These are phyloP conservation scores for Epinephelus malabaricus DNA, from an alignment of 2,797 vertebrate genomes.

Conservation along the genomic window DNA sequence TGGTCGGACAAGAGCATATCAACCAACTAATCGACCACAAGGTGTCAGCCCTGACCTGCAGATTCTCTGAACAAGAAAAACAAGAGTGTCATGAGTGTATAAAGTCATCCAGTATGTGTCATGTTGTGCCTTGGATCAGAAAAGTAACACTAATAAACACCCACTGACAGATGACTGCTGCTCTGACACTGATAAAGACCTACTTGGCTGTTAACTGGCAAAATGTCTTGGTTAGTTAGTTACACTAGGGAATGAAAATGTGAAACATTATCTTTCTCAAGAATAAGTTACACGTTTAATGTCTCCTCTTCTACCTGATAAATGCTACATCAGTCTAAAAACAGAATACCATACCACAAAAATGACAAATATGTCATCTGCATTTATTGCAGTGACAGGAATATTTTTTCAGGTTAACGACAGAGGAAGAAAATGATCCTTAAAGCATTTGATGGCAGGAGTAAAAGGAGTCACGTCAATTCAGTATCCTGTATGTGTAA, in stretches of 20 bases:
- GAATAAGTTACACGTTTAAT: too few relatives aligned
- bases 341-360: constrained; percentile 25
- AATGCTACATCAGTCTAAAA: constrained; percentile 14
- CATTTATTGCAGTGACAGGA: constrained; percentile 16
- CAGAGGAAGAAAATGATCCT: constrained; percentile 28
- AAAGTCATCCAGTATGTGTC: neutral
- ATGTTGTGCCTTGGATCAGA: neutral
- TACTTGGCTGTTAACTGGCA: neutral
- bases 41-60: neutral
- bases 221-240: constrained; percentile 1
- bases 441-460: constrained; percentile 16
- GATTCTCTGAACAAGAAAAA: neutral
- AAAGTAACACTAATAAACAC: neutral
- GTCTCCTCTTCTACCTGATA: neutral
- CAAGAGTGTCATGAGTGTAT: neutral
- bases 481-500: constrained; percentile 38
- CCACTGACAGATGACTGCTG: neutral
- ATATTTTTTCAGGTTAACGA: constrained; percentile 53
- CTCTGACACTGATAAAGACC: neutral
- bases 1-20: too few relatives aligned
- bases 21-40: too few relatives aligned
- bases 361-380: constrained; percentile 25
- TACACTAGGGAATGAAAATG: neutral
- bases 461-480: constrained; percentile 30
- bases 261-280: constrained; percentile 18